These are phyloP conservation scores for Vimba vimba DNA, from an alignment of 2,113 vertebrate species.

Conservation along the genomic window DNA sequence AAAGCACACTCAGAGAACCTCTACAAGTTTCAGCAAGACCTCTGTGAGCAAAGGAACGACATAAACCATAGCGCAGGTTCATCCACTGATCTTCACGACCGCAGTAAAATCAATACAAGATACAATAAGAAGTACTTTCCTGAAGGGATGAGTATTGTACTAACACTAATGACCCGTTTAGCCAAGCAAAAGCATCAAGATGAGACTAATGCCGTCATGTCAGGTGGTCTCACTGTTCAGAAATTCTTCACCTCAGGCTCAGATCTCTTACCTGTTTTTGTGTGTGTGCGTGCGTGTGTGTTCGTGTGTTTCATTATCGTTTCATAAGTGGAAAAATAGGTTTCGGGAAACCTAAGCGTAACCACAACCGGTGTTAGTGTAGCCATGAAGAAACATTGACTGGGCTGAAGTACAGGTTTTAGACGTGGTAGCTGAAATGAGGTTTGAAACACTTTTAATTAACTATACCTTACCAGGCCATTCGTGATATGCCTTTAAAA, in stretches of 20 bases:
- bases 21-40: slow-evolving; percentile 36
- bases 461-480: neutral
- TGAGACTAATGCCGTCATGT: neutral
- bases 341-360: neutral
- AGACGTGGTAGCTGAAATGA: neutral
- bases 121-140: neutral
- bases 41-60: slow-evolving; percentile 14
- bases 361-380: slow-evolving; percentile 12
- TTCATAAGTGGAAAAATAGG: slow-evolving; percentile 22
- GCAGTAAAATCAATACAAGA: slow-evolving; percentile 23
- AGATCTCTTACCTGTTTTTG: slow-evolving; percentile 6
- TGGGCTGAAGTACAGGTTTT: slow-evolving; percentile 22
- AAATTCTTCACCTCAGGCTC: slow-evolving; percentile 48
- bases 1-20: slow-evolving; percentile 42
- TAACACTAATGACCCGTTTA: slow-evolving; percentile 5
- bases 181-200: neutral
- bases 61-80: neutral
- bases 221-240: slow-evolving; percentile 25
- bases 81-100: neutral
- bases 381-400: neutral
- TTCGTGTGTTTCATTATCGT: neutral
- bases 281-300: neutral
- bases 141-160: neutral
- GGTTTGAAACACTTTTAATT: neutral
- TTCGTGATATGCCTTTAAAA: neutral